Base-by-base conservation (phyloP, 2,113 vertebrate genomes). In the Xiphorhynchus elegans region DNA sequence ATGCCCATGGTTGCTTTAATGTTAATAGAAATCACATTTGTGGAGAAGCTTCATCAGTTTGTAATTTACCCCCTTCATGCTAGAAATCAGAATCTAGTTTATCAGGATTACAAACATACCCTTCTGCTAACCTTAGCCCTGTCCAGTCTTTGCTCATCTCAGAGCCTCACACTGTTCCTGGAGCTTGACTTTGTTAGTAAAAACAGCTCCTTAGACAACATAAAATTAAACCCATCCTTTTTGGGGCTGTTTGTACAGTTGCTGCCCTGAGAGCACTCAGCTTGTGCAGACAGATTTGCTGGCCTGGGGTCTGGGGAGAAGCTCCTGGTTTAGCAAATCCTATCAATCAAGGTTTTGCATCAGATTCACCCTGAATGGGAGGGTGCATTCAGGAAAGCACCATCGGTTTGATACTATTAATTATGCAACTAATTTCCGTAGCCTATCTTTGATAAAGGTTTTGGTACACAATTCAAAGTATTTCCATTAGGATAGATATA, bases 11-110 rank as follows among this genome's bases (percentile, higher is more conserved):
- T 76, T 75, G 72, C 92, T 87, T 91, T 94, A 89, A 72, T 66
- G 77, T 82, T 95, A 91, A 75, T 75, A 92, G 93, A 94, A 95
- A 92, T 82, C 77, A 46, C 74, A 87, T 72, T 72, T 87, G 37
- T 91, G 87, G 80, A 93, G 84, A 94, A 82, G 53, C 85, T 82
- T 91, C 62, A 68, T 95, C 89, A 72, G 81, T 87, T 87, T 89
- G 52, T 76, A 75, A 82, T 89, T 91, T 94, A 84, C 53, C 70
- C 53, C 73, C 64, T 87, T 89, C 62, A 39, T 66, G 33, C 62
- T 63, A 73, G 87, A 87, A 96, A 94, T 75, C 80, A 82, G 74
- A 79, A 49, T 40, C 15, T 44, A 66, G 40, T 94, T 94, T 82
- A 92, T 91, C 60, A 64, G 46, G 37, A 35, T 56, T 87, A 82